Evolutionary conservation across 2,888 invertebrate species (phyloP).

Genomic region (Phaedon cochleariae): DNA sequence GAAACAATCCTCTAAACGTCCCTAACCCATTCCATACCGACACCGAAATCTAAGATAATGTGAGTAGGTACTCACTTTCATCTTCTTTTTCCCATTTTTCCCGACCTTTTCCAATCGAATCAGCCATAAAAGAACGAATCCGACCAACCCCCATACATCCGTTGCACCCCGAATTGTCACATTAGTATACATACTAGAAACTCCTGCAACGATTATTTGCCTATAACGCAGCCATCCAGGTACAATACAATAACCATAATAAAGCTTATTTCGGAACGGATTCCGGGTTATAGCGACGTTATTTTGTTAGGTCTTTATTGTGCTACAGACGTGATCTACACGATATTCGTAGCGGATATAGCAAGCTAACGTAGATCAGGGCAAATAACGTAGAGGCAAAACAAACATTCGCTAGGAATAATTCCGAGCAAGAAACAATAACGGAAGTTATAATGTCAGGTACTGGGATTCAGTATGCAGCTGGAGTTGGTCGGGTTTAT

Average conservation of each 20-base stretch:
- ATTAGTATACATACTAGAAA: not conserved
- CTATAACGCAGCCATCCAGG: not conserved
- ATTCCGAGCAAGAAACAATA: conserved; percentile 20
- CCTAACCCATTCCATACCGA: not conserved
- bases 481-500: not conserved
- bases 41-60: not conserved
- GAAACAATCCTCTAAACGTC: too few species aligned
- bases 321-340: conserved; percentile 17
- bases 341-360: conserved; percentile 16
- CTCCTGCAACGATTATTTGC: not conserved
- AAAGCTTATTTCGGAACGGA: conserved; percentile 25
- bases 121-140: not conserved
- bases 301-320: conserved; percentile 25
- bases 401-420: conserved; percentile 18
- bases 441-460: not conserved
- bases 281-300: conserved; percentile 20
- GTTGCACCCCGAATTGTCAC: not conserved
- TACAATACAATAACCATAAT: conserved; percentile 22
- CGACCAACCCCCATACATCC: not conserved
- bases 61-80: not conserved
- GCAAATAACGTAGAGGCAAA: conserved; percentile 17
- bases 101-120: not conserved
- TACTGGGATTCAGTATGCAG: not conserved
- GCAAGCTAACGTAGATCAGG: conserved; percentile 11
- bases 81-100: not conserved